A percentile compares a stretch with the other conserved stretches of the same genome.
Conservation (phyloP, 2,113 vertebrate species). For the Etheostoma spectabile region DNA sequence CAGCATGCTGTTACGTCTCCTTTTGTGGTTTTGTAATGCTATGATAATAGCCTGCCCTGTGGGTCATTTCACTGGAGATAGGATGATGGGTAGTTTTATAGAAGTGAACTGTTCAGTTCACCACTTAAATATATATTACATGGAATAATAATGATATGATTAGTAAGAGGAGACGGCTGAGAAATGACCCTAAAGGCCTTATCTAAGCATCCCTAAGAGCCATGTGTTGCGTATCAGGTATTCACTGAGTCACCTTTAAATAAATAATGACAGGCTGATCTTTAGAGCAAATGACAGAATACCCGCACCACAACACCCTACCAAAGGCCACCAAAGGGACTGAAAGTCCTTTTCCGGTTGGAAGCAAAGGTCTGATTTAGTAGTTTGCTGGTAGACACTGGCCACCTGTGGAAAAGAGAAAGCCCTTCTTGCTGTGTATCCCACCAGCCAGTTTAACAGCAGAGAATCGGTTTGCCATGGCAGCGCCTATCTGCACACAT, state of each 20-base stretch:
- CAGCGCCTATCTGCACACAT: slow-evolving; percentile 56
- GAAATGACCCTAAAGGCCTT: slow-evolving; percentile 22
- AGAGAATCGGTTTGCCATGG: slow-evolving; percentile 70
- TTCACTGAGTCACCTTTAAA: slow-evolving; percentile 43
- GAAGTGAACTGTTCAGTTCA: slow-evolving; percentile 20
- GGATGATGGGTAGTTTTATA: slow-evolving; percentile 37
- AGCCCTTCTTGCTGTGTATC: slow-evolving; percentile 46
- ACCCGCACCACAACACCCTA: not conserved
- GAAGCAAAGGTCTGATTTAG: slow-evolving; percentile 55
- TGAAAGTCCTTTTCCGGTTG: slow-evolving; percentile 36
- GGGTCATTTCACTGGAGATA: slow-evolving; percentile 34
- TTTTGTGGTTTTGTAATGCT: slow-evolving; percentile 56
- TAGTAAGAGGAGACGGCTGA: slow-evolving; percentile 27
- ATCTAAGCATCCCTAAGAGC: slow-evolving; percentile 6
- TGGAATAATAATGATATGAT: slow-evolving; percentile 50
- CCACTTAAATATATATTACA: slow-evolving; percentile 58
- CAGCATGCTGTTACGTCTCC: slow-evolving; percentile 26
- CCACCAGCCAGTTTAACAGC: slow-evolving; percentile 24
- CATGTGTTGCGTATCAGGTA: slow-evolving; percentile 51
- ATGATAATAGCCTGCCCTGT: slow-evolving; percentile 30
- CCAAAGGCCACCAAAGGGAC: not conserved
- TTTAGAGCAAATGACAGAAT: slow-evolving; percentile 36
- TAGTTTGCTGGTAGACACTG: slow-evolving; percentile 36
- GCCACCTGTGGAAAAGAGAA: slow-evolving; percentile 75
- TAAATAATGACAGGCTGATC: slow-evolving; percentile 42